Conservation (phyloP, 2,888 invertebrate species). For the Tetranychus truncatus region DNA sequence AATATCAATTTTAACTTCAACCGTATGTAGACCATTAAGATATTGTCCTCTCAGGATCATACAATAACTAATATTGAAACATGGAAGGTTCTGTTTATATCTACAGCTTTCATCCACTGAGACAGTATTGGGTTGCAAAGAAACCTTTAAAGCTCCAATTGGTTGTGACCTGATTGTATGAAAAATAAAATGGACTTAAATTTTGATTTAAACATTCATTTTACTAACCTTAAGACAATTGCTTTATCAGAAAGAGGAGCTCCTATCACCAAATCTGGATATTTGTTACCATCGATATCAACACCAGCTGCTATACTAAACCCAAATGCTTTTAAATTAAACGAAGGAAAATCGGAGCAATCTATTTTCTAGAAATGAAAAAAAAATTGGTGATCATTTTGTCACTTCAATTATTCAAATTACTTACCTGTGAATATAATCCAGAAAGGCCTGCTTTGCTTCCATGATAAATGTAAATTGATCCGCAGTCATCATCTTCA, state of each 20-base stretch:
- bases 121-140: not conserved
- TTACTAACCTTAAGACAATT: not conserved
- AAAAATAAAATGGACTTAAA: not conserved
- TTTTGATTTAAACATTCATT: not conserved
- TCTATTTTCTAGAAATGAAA: not conserved
- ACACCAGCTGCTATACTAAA: not conserved
- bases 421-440: conserved; percentile 35
- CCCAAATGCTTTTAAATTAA: conserved; percentile 1
- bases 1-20: not conserved
- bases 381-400: not conserved
- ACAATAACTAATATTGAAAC: conserved; percentile 7
- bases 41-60: not conserved
- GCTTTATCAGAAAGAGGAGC: not conserved
- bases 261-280: conserved; percentile 7
- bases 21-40: not conserved
- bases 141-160: not conserved
- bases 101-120: conserved; percentile 3
- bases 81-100: not conserved
- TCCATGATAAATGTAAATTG: conserved; percentile 46
- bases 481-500: conserved; percentile 43
- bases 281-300: not conserved
- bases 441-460: conserved; percentile 35
- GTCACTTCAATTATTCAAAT: not conserved
- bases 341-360: not conserved
- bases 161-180: conserved; percentile 6